A percentile compares a stretch with the other conserved stretches of the same genome.
phyloP scores from a whole-genome alignment of 2,888 invertebrate genomes.

The Pyrochroa serraticornis region DNA sequence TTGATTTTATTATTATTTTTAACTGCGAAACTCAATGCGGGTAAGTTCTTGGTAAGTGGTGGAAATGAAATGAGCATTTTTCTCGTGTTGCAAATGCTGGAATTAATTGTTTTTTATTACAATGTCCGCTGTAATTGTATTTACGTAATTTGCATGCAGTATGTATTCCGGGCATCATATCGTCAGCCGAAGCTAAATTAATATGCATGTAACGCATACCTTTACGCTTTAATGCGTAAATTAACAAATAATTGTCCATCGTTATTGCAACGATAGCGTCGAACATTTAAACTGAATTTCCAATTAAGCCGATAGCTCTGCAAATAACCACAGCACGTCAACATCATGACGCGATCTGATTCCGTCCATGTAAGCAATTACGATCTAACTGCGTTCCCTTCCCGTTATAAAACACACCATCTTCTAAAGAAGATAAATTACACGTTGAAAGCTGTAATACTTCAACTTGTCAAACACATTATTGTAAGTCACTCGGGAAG shows the following conservation, averaged over 20 bases:
- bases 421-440: slow-evolving; percentile 11
- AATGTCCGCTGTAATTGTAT: background rate
- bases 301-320: slow-evolving; percentile 13
- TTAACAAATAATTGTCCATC: slow-evolving; percentile 31
- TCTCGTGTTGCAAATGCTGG: too few relatives aligned
- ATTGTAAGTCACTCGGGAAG: slow-evolving; percentile 10
- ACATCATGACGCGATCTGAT: background rate
- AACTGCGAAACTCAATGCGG: too few relatives aligned
- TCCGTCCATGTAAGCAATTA: background rate
- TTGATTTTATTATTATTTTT: too few relatives aligned
- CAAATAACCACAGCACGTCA: background rate
- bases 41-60: too few relatives aligned
- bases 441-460: slow-evolving; percentile 9
- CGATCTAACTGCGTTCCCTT: too few relatives aligned
- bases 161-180: slow-evolving; percentile 6
- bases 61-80: too few relatives aligned
- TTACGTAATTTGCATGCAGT: slow-evolving; percentile 21
- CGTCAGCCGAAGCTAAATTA: slow-evolving; percentile 29
- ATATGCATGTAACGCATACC: slow-evolving; percentile 33
- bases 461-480: slow-evolving; percentile 21
- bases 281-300: slow-evolving; percentile 24
- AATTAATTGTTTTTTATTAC: too few relatives aligned
- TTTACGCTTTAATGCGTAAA: slow-evolving; percentile 36
- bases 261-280: slow-evolving; percentile 14
- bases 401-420: background rate